A percentile compares a stretch with the other conserved stretches of the same genome.
Conservation (phyloP, 2,888 invertebrate species). For the Polylopha cassiicola region DNA sequence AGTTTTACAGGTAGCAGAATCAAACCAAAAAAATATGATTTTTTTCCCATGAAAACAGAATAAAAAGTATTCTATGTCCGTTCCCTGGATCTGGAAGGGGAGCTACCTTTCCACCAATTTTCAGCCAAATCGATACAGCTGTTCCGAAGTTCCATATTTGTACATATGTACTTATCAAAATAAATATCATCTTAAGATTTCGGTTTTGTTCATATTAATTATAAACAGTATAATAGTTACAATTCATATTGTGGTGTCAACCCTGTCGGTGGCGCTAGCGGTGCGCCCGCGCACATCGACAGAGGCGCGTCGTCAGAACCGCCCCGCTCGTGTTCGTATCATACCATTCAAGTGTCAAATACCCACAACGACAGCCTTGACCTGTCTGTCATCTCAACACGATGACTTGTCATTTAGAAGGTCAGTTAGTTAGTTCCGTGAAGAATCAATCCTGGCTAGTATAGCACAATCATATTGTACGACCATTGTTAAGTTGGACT, state of each 20-base stretch:
- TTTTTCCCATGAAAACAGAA: too few species aligned
- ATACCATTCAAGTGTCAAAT: slow-evolving; percentile 23
- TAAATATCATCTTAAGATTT: too few species aligned
- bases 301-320: slow-evolving; percentile 24
- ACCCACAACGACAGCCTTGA: slow-evolving; percentile 53
- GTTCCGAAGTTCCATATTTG: too few species aligned
- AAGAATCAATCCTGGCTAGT: slow-evolving; percentile 8
- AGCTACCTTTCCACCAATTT: too few species aligned
- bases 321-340: slow-evolving; percentile 33
- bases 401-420: slow-evolving; percentile 37
- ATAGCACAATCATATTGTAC: slow-evolving; percentile 4
- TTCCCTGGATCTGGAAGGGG: too few species aligned
- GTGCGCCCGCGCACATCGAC: slow-evolving; percentile 13
- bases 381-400: slow-evolving; percentile 44
- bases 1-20: too few species aligned
- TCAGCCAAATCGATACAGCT: too few species aligned
- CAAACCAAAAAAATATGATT: too few species aligned
- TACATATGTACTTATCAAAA: too few species aligned
- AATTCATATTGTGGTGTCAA: slow-evolving; percentile 1
- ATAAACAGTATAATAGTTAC: background rate
- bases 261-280: slow-evolving; percentile 22
- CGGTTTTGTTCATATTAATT: background rate
- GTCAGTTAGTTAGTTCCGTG: slow-evolving; percentile 10
- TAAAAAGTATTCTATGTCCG: too few species aligned
- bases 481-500: slow-evolving; percentile 7